Percentiles rank a stretch among this genome's conserved stretches.
These are phyloP conservation scores for Drosophila orosa DNA, from an alignment of 1,140 invertebrate genomes.

Conservation along the genomic window DNA sequence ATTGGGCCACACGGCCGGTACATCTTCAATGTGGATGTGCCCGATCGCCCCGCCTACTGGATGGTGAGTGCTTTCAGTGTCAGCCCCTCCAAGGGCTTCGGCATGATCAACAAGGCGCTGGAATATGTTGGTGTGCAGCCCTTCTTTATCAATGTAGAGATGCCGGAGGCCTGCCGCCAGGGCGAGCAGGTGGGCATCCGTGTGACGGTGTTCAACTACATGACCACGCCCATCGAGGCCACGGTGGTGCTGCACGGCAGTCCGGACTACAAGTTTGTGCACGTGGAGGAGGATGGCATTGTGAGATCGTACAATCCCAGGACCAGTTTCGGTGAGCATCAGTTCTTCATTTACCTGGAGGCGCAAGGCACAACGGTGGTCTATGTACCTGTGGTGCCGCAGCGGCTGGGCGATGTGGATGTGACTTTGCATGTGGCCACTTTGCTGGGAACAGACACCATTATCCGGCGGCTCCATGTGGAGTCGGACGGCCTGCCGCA, in stretches of 20 bases:
- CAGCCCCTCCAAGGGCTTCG: slow-evolving; percentile 93
- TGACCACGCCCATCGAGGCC: slow-evolving; percentile 92
- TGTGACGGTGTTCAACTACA: slow-evolving; percentile 97
- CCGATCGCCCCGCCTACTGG: slow-evolving; percentile 94
- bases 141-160: slow-evolving; percentile 98
- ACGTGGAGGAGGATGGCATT: slow-evolving; percentile 95
- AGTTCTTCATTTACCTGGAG: slow-evolving; percentile 95
- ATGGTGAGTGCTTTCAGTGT: slow-evolving; percentile 96
- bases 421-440: slow-evolving; percentile 94
- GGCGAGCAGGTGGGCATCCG: slow-evolving; percentile 97
- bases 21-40: slow-evolving; percentile 95
- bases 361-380: slow-evolving; percentile 92
- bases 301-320: slow-evolving; percentile 93
- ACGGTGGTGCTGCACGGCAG: slow-evolving; percentile 94
- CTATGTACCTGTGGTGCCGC: slow-evolving; percentile 95
- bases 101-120: slow-evolving; percentile 91
- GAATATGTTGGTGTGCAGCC: slow-evolving; percentile 93
- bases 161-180: slow-evolving; percentile 92
- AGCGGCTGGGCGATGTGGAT: slow-evolving; percentile 90
- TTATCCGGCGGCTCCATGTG: slow-evolving; percentile 90
- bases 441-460: slow-evolving; percentile 92
- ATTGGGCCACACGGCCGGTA: slow-evolving; percentile 95
- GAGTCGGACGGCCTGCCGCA: slow-evolving; percentile 97
- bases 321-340: slow-evolving; percentile 95
- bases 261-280: slow-evolving; percentile 95